A percentile compares a stretch with the other conserved stretches of the same genome.
Evolutionary conservation across 2,888 invertebrate species (phyloP).

Genomic region (Neria commutata): DNA sequence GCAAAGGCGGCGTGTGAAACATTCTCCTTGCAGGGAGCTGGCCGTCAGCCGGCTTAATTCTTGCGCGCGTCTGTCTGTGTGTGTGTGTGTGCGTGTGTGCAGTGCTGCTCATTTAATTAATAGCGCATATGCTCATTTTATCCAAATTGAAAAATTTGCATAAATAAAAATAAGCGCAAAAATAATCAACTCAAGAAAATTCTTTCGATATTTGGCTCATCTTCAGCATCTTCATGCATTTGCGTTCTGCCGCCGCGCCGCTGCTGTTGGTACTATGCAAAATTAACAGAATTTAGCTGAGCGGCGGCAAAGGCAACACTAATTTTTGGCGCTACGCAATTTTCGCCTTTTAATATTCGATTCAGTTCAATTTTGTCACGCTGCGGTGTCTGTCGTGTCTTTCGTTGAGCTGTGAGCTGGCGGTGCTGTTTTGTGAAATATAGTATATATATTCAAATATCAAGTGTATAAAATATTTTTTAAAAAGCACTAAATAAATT

Average conservation of each 20-base stretch:
- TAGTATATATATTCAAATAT: no score
- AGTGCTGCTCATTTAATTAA: constrained; percentile 23
- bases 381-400: constrained; percentile 7
- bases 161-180: neutral
- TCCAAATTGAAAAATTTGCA: no score
- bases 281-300: constrained; percentile 9
- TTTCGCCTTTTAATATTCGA: constrained; percentile 5
- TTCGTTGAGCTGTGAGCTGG: no score
- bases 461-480: no score
- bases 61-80: neutral
- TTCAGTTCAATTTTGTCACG: constrained; percentile 8
- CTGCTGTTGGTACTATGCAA: constrained; percentile 3
- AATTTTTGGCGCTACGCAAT: constrained; percentile 4
- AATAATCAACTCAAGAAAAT: no score
- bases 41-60: neutral
- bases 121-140: constrained; percentile 3
- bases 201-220: constrained; percentile 1
- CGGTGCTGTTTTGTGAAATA: no score
- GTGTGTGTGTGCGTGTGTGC: neutral
- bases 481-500: no score
- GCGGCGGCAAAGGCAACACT: neutral
- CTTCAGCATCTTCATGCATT: neutral
- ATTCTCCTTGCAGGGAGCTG: neutral
- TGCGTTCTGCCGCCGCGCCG: neutral
- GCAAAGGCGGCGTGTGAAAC: no score